Conservation (phyloP, 2,113 vertebrate genomes). For the Crocuta crocuta region DNA sequence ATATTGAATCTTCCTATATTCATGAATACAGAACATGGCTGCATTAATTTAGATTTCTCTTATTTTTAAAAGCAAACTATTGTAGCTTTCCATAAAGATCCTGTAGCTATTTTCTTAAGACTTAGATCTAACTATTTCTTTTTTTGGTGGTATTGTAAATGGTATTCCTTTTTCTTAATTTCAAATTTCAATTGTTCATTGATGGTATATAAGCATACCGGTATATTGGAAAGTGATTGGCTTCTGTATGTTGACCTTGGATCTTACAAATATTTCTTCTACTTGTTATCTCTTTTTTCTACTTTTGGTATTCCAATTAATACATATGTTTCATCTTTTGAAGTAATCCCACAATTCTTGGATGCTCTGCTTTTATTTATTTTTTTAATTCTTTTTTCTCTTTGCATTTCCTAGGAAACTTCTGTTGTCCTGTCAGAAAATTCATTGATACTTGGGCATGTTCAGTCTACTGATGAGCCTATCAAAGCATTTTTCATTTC, state of each 20-base stretch:
- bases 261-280: neutral
- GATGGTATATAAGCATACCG: neutral
- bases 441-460: neutral
- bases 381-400: neutral
- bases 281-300: neutral
- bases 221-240: neutral
- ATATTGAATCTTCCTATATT: neutral
- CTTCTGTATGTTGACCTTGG: neutral
- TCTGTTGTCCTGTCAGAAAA: neutral
- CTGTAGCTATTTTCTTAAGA: neutral
- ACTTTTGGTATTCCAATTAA: neutral
- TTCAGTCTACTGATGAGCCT: neutral
- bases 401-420: neutral
- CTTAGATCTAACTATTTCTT: neutral
- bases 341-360: neutral
- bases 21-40: neutral
- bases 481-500: neutral
- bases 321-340: neutral
- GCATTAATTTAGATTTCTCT: slow-evolving; percentile 22
- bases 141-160: neutral
- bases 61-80: neutral
- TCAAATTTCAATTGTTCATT: neutral
- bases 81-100: neutral
- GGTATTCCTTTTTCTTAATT: neutral
- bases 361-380: neutral